Base-by-base conservation (phyloP, 2,113 vertebrate species). In the Melanotaenia duboulayi region DNA sequence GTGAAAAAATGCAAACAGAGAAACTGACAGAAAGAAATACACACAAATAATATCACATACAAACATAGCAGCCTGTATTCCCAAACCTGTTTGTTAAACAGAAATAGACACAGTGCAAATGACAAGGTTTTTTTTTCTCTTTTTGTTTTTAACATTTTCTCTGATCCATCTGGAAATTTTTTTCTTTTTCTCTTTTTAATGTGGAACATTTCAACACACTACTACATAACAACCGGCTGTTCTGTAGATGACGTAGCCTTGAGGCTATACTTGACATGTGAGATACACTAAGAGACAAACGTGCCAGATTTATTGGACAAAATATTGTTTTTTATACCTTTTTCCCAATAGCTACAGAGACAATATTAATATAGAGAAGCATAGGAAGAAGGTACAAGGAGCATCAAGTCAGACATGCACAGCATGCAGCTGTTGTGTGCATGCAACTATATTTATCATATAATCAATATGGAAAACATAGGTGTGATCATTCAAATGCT, bases 391-490 rank as follows among this genome's bases (percentile, higher is more conserved):
- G 63, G 75, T 62, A 82, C 76, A 85, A 39, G 74, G 72, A 72
- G 68, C 55, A 44, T 89, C 74, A 77, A 65, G 76, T 85, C 83
- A 84, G 82, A 92, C 91, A 92, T 93, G 91, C 91, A 92, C 86
- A 86, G 88, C 92, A 94, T 94, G 92, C 93, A 91, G 84, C 71
- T 87, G 82, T 61, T 87, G 85, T 87, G 89, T 86, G 78, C 91
- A 88, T 93, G 91, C 90, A 90, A 77, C 72, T 76, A 82, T 85
- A 81, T 86, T 86, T 76, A 85, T 83, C 77, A 90, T 78, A 86
- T 77, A 65, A 83, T 80, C 77, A 78, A 75, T 56, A 87, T 76
- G 28, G 46, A 78, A 80, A 83, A 85, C 64, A 75, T 35, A 62
- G 78, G 58, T 84, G 55, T 22, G 66, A 63, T 78, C 82, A 80